These are phyloP conservation scores for Athripsodes cinereus DNA, from an alignment of 2,888 invertebrate species.

Conservation along the genomic window DNA sequence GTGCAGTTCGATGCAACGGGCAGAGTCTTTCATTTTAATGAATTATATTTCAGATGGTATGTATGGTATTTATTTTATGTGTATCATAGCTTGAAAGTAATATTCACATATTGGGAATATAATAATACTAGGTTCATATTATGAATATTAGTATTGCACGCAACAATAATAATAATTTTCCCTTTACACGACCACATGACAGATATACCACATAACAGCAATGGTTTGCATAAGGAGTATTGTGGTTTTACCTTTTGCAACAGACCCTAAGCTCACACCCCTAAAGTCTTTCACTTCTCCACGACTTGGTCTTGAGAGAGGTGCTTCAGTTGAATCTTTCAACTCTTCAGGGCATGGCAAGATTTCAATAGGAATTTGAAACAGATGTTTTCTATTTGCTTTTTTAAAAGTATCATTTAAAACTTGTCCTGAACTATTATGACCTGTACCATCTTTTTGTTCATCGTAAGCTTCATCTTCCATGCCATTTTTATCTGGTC, in stretches of 20 bases:
- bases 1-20: too few species aligned
- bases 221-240: neutral
- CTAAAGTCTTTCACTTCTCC: slow-evolving; percentile 26
- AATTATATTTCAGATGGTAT: too few species aligned
- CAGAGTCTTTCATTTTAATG: too few species aligned
- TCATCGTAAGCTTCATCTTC: slow-evolving; percentile 24
- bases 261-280: slow-evolving; percentile 10
- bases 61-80: too few species aligned
- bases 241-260: neutral
- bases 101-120: neutral
- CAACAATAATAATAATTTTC: slow-evolving; percentile 1
- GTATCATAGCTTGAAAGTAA: too few species aligned
- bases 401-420: slow-evolving; percentile 16
- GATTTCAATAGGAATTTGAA: slow-evolving; percentile 52
- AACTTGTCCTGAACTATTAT: neutral
- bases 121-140: neutral
- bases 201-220: slow-evolving; percentile 4
- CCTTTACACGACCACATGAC: slow-evolving; percentile 1
- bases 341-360: slow-evolving; percentile 56
- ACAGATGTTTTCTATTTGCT: slow-evolving; percentile 32
- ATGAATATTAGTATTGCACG: neutral
- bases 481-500: slow-evolving; percentile 4
- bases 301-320: slow-evolving; percentile 24
- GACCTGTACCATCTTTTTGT: slow-evolving; percentile 17
- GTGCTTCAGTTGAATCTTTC: slow-evolving; percentile 53